phyloP scores from a whole-genome alignment of 2,113 vertebrate genomes.

The Phycodurus eques region DNA sequence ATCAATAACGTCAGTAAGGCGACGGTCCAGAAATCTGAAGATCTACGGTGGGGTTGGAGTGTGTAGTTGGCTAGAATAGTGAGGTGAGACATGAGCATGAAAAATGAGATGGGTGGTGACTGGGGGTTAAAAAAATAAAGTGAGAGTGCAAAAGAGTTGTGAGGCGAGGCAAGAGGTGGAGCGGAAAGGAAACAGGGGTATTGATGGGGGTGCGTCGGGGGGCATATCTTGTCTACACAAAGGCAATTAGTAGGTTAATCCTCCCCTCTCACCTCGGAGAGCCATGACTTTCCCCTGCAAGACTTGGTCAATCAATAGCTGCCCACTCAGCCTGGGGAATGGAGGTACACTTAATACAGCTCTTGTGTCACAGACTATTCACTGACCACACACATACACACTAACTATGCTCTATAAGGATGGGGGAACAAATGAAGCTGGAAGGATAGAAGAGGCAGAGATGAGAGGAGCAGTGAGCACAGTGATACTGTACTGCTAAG shows the following conservation, averaged over 20 bases:
- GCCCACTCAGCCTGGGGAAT: conserved; percentile 74
- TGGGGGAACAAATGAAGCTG: conserved; percentile 41
- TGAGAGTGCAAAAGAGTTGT: conserved; percentile 42
- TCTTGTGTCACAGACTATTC: conserved; percentile 77
- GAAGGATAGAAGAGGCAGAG: conserved; percentile 26
- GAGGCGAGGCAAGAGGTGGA: conserved; percentile 36
- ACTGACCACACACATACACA: conserved; percentile 52
- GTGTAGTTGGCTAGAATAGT: conserved; percentile 12
- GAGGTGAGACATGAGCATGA: conserved; percentile 45
- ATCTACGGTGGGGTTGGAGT: conserved; percentile 19
- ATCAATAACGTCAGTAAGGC: conserved; percentile 41
- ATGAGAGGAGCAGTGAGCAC: conserved; percentile 23
- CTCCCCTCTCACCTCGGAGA: conserved; percentile 69
- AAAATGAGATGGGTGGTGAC: conserved; percentile 29
- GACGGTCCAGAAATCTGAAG: conserved; percentile 23
- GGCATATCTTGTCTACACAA: conserved; percentile 80
- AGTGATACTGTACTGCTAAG: conserved; percentile 50
- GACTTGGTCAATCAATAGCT: conserved; percentile 84
- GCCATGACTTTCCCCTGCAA: conserved; percentile 77
- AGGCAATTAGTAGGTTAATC: conserved; percentile 87
- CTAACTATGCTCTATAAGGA: conserved; percentile 33
- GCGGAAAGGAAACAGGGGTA: conserved; percentile 47
- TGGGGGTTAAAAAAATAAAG: conserved; percentile 12
- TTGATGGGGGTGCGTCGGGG: conserved; percentile 62
- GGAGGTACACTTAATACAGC: conserved; percentile 83